Base-by-base conservation (phyloP, 1,140 invertebrate genomes). In the Manduca sexta region DNA sequence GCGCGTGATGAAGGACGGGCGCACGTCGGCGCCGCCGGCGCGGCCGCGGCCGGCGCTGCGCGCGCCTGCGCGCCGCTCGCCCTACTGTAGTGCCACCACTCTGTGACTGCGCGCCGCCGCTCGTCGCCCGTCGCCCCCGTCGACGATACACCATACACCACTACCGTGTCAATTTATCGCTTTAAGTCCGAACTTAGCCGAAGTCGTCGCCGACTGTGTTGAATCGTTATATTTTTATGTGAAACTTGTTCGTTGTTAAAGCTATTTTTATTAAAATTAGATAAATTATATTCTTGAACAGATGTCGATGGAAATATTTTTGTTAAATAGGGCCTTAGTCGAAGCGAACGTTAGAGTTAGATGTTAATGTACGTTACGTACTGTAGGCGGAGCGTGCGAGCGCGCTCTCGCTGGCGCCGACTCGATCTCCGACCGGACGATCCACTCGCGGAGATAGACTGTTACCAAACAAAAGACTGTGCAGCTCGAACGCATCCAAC, bases 1-100 rank as follows among this genome's bases (percentile, higher is more conserved):
- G 79, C 90, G 89, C 84, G 89, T 91, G 88, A 89, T 89, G 88
- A 91, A 91, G 88, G 90, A 91, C 85, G 90, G 90, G 78, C 86
- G 87, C 73, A 80, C 82, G 71, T 84, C 68, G 64, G 66, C 74
- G 69, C 69, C 71, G 50, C 74, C 71, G 51, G 60, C 74, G 63
- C 64, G 65, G 45, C 69, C 67, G 49, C 58, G 59, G 55, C 31
- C 49, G 12, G 17, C 41, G 39, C 48, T 21, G 44, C 61, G 48
- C 45, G 31, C 33, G 55, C 38, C 45, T 21, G 31, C 48, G 39
- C 17, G 17, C 40, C 17, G 45, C 43, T 53, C 62, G 52, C 65
- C 59, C 67, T 69, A 69, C 72, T 78, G 67, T 66, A 74, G 70
- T 64, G 79, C 69, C 65, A 80, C 79, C 66, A 80, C 78, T 48